Percentiles rank a stretch among this genome's conserved stretches.
These are phyloP conservation scores for Lates japonicus DNA, from an alignment of 2,797 vertebrate genomes.

Conservation along the genomic window DNA sequence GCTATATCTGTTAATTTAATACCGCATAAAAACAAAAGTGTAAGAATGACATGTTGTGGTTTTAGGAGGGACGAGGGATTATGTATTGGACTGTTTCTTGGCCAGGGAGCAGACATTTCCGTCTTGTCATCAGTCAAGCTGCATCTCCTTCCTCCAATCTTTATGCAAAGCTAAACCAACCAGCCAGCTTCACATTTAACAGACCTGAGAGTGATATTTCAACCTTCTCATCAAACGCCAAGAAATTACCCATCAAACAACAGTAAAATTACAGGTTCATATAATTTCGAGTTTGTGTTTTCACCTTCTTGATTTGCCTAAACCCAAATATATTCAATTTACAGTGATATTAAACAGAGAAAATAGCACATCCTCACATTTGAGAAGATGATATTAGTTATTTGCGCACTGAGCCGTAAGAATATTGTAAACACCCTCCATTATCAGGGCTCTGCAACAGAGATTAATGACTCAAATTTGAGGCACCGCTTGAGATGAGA, in stretches of 20 bases:
- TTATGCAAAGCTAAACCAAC: not conserved
- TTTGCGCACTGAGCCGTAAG: not conserved
- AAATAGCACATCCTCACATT: not conserved
- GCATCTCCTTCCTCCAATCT: not conserved
- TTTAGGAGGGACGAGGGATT: not conserved
- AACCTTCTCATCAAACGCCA: not conserved
- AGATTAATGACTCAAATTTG: constrained; percentile 46
- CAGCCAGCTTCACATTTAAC: not conserved
- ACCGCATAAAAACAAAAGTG: not conserved
- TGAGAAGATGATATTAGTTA: not conserved
- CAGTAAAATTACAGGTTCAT: not conserved
- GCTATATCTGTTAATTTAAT: not conserved
- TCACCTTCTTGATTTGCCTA: not conserved
- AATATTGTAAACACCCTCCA: not conserved
- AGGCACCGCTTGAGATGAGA: constrained; percentile 31
- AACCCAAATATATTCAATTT: not conserved
- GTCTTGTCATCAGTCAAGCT: not conserved
- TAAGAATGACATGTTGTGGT: not conserved
- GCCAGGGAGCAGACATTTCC: not conserved
- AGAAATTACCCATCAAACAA: not conserved
- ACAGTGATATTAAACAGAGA: not conserved
- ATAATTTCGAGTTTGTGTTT: not conserved
- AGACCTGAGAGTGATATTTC: not conserved
- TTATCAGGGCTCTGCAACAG: constrained; percentile 5
- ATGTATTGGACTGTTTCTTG: not conserved